A percentile compares a stretch with the other conserved stretches of the same genome.
These are phyloP conservation scores for Pseudorectes ferrugineus DNA, from an alignment of 2,113 vertebrate species.

Conservation along the genomic window DNA sequence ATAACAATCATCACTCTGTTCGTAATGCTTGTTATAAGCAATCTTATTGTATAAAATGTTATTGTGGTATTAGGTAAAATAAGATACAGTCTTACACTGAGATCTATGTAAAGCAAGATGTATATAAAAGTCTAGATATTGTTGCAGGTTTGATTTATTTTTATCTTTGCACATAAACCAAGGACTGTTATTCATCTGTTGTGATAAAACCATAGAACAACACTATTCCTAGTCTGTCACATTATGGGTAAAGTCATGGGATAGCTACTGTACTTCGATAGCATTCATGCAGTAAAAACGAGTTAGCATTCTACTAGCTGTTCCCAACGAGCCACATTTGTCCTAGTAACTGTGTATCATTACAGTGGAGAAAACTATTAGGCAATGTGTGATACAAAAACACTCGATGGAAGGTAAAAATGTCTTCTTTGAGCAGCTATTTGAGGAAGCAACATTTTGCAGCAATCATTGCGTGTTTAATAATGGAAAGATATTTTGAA, in stretches of 20 bases:
- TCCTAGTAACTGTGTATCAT: not conserved
- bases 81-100: not conserved
- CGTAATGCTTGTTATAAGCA: not conserved
- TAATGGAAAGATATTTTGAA: slow-evolving; percentile 14
- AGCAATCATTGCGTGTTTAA: not conserved
- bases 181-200: not conserved
- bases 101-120: not conserved
- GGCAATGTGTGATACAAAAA: not conserved
- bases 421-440: not conserved
- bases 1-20: not conserved
- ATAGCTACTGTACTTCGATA: not conserved
- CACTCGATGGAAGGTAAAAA: not conserved
- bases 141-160: not conserved
- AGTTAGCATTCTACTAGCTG: not conserved
- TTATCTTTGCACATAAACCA: not conserved
- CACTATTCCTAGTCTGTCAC: not conserved
- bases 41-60: not conserved
- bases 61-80: not conserved
- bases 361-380: not conserved
- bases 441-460: slow-evolving; percentile 14
- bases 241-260: not conserved
- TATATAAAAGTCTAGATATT: not conserved
- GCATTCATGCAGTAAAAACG: not conserved
- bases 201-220: not conserved
- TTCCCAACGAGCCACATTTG: not conserved